Percentiles rank a stretch among this genome's conserved stretches.
phyloP scores from a whole-genome alignment of 1,140 invertebrate genomes.

The Parapsyche elsis region DNA sequence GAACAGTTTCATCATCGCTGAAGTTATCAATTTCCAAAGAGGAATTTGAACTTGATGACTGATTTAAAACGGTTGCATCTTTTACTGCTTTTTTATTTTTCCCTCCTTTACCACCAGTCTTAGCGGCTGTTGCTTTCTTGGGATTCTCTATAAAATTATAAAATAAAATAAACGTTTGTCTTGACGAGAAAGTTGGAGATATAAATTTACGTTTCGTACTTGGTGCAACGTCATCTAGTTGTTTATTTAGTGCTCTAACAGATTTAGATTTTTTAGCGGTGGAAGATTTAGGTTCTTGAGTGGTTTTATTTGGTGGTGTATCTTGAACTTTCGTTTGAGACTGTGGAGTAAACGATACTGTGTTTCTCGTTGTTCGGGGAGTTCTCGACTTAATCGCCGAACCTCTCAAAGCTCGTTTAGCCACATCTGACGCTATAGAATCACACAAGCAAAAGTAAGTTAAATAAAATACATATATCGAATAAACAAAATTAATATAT shows the following conservation, averaged over 20 bases:
- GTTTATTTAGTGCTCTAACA: slow-evolving; percentile 23
- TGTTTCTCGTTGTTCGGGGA: slow-evolving; percentile 22
- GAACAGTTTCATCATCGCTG: slow-evolving; percentile 48
- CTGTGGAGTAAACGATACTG: background rate
- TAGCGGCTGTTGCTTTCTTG: background rate
- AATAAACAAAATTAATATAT: too few relatives aligned
- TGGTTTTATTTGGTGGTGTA: background rate
- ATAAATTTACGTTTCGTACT: background rate
- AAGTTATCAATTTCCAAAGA: slow-evolving; percentile 22
- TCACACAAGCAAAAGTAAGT: background rate
- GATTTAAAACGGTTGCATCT: slow-evolving; percentile 3
- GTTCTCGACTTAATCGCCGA: slow-evolving; percentile 36
- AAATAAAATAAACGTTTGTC: background rate
- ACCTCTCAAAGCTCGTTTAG: slow-evolving; percentile 41
- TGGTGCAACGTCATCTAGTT: slow-evolving; percentile 29
- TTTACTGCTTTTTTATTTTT: background rate
- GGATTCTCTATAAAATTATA: background rate
- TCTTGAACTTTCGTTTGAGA: background rate
- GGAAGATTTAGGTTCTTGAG: background rate
- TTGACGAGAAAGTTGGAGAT: too few relatives aligned
- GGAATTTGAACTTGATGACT: slow-evolving; percentile 5
- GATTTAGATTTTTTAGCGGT: slow-evolving; percentile 21
- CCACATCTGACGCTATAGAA: slow-evolving; percentile 42
- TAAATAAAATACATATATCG: too few relatives aligned
- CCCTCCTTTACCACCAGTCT: background rate